Percentiles rank a stretch among this genome's conserved stretches.
phyloP scores from a whole-genome alignment of 2,113 vertebrate genomes.

The Dicerorhinus sumatrensis region DNA sequence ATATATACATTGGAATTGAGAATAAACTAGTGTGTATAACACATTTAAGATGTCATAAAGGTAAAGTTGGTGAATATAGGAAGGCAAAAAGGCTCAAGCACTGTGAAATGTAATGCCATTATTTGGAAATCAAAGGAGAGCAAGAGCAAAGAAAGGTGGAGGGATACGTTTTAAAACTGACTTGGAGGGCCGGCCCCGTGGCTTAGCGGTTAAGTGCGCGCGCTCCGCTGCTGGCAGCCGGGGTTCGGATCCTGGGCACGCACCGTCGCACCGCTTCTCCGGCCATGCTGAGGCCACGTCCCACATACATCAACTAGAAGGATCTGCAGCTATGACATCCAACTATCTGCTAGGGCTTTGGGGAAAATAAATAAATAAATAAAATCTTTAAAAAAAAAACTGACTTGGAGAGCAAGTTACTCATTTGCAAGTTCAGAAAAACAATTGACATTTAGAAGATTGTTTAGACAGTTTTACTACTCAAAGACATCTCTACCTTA shows the following conservation, averaged over 20 bases:
- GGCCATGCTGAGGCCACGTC: too few species aligned
- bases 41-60: background rate
- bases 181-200: too few species aligned
- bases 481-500: background rate
- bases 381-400: too few species aligned
- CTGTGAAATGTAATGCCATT: background rate
- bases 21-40: background rate
- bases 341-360: too few species aligned
- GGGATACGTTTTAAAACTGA: background rate
- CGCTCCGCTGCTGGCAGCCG: too few species aligned
- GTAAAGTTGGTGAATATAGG: background rate
- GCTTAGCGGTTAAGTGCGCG: too few species aligned
- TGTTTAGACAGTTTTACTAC: background rate
- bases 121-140: background rate
- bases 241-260: too few species aligned
- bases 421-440: slow-evolving; percentile 17
- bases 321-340: too few species aligned
- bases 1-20: background rate
- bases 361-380: too few species aligned
- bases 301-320: too few species aligned
- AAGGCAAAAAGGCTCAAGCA: background rate
- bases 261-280: too few species aligned
- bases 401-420: background rate
- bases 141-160: background rate
- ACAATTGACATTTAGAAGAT: background rate